Base-by-base conservation (phyloP, 2,888 invertebrate species). In the Philopedon plagiatum region DNA sequence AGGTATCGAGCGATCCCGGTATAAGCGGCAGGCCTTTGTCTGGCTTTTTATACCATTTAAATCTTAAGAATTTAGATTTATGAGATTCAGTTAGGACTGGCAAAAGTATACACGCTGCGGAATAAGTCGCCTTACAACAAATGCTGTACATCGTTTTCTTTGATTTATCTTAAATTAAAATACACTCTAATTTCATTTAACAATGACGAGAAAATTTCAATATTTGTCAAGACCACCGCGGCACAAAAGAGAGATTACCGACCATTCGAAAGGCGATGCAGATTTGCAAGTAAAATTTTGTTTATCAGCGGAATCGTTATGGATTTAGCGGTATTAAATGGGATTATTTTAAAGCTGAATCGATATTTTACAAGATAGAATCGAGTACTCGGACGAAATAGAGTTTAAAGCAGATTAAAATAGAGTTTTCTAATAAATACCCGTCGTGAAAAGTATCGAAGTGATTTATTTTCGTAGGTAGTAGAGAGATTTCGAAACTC, bases 281-380 rank as follows among this genome's bases (percentile, higher is more conserved):
- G 51, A 63, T 63, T 49, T 63, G 63, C 63, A 63, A 63, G 51
- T 51, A 51, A 63, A 63, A 63, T 63, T 51, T 63, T 63, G 63
- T 63, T 63, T 63, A 63, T 54, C 63, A 63, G 63, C 63, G 29
- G 54, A 63, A 63, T 63, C 63, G 49, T 63, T 63, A 21, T 34
- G 63, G 54, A 63, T 54, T 63, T 63, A n/a, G 54, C 9, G n/a
- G 46, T 46, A 32, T 62, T 51, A 44, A 49, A 49, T 29, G n/a
- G 32, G 62, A 62, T 62, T 62, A 62, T 62, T 62, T 29, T 49
- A 18, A 41, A 61, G 37, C 46, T 49, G 32, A 34, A 54, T 54
- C 51, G 13, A 54, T 54, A 29, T 26, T 54, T 54, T 54, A 29
- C 51, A 29, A 54, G 26, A 18, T 23, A 23, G 18, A 54, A 29